Evolutionary conservation across 2,797 vertebrate species (phyloP), one percentile per base, ranked within the genome.

Genomic region (Gobio occitaniae): DNA sequence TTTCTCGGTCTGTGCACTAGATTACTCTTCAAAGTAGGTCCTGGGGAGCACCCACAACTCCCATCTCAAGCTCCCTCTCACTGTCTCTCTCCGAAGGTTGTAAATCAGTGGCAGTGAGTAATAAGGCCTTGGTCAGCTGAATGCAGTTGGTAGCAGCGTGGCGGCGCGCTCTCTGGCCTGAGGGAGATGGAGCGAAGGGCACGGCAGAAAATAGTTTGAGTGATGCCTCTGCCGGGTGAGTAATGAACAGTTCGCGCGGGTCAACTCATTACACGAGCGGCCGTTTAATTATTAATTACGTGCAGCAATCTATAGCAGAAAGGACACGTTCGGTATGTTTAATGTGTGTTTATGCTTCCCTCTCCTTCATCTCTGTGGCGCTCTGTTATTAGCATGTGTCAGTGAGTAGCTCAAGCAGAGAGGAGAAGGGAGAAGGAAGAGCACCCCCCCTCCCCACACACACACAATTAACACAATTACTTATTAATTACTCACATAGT

Each of bases 221-320:
- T 96, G 97, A 98, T 97, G 96, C 94, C 95, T 97, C 94, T 94
- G 96, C 96, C 94, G 87, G 95, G 89, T 97, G 97, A 98, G 95
- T 98, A 98, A 99, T 98, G 98, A 98, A 97, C 95, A 95, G 97
- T 96, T 98, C 97, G 96, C 92, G 89, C 79, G 91, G 97, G 97
- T 98, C 97, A 98, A 98, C 96, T 97, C 97, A 98, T 97, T 98
- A 98, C 97, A 98, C 97, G 93, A 90, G 94, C 94, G 97, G 96
- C 93, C 95, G 94, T 96, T 98, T 99, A 98, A 99, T 98, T 99
- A 99, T 99, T 99, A 98, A 98, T 98, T 98, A 98, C 94, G 94
- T 93, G 92, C 96, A 95, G 92, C 96, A 95, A 94, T 97, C 95
- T 95, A 94, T 96, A 95, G 94, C 94, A 95, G 95, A 96, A 97